phyloP scores from a whole-genome alignment of 2,797 vertebrate species.

The Argyrosomus regius region DNA sequence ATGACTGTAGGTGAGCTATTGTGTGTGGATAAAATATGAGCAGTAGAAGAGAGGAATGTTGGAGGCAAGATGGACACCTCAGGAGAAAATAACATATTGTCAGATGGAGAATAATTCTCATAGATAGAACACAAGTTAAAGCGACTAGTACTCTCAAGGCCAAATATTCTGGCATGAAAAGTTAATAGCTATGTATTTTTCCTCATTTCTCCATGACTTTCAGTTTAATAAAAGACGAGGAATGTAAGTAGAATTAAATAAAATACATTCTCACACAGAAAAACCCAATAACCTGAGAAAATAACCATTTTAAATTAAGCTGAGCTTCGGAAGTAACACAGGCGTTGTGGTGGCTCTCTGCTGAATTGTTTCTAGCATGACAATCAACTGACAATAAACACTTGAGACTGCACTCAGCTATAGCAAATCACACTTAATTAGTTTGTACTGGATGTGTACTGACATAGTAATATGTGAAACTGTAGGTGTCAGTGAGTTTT shows the following conservation, averaged over 20 bases:
- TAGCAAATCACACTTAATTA: slow-evolving; percentile 69
- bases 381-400: slow-evolving; percentile 57
- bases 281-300: slow-evolving; percentile 69
- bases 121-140: neutral
- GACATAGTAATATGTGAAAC: slow-evolving; percentile 21
- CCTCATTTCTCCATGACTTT: slow-evolving; percentile 55
- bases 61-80: neutral
- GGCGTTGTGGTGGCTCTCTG: slow-evolving; percentile 35
- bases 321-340: slow-evolving; percentile 32
- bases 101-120: neutral
- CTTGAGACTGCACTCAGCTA: slow-evolving; percentile 36
- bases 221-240: slow-evolving; percentile 60
- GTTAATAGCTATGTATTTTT: slow-evolving; percentile 47
- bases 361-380: slow-evolving; percentile 43
- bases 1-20: neutral
- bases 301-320: slow-evolving; percentile 72
- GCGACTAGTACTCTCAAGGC: slow-evolving; percentile 37
- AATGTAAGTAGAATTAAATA: slow-evolving; percentile 40
- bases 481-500: neutral
- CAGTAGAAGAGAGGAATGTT: neutral
- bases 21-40: neutral
- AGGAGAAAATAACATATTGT: neutral
- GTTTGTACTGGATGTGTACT: slow-evolving; percentile 48
- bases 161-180: slow-evolving; percentile 38
- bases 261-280: slow-evolving; percentile 49